These are phyloP conservation scores for Phainopepla nitens DNA, from an alignment of 2,113 vertebrate genomes.

Conservation along the genomic window DNA sequence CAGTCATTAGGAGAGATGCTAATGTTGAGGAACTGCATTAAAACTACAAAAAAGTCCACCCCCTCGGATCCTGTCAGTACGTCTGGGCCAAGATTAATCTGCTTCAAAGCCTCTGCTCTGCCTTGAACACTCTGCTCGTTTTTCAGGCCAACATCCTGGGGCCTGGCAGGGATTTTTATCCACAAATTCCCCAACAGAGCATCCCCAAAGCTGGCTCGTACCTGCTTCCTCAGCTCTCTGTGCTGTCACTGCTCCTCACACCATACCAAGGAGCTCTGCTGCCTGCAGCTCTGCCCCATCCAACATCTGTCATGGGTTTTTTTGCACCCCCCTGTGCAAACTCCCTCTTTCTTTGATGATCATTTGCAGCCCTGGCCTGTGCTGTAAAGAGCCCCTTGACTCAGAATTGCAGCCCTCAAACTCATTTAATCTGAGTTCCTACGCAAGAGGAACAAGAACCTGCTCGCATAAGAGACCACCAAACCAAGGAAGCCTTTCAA, in stretches of 20 bases:
- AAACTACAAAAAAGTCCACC: neutral
- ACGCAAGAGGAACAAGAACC: neutral
- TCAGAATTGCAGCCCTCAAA: neutral
- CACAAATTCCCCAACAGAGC: neutral
- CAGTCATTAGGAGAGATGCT: neutral
- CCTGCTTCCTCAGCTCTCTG: neutral
- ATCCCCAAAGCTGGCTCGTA: neutral
- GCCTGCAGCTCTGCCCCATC: neutral
- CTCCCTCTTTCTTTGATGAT: neutral
- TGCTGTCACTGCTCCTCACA: neutral
- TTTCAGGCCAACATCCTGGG: neutral
- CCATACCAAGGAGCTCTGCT: fast-evolving
- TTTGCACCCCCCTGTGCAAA: neutral
- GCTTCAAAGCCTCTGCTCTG: neutral
- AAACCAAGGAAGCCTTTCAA: neutral
- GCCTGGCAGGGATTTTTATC: neutral
- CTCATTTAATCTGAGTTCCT: neutral
- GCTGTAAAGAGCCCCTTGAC: neutral
- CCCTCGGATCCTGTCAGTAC: neutral
- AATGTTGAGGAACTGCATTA: neutral
- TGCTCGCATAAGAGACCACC: neutral
- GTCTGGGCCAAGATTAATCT: neutral
- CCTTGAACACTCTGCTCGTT: neutral
- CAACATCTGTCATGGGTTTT: neutral
- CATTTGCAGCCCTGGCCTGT: neutral